phyloP scores from a whole-genome alignment of 2,888 invertebrate species.

The Mythimna loreyi region DNA sequence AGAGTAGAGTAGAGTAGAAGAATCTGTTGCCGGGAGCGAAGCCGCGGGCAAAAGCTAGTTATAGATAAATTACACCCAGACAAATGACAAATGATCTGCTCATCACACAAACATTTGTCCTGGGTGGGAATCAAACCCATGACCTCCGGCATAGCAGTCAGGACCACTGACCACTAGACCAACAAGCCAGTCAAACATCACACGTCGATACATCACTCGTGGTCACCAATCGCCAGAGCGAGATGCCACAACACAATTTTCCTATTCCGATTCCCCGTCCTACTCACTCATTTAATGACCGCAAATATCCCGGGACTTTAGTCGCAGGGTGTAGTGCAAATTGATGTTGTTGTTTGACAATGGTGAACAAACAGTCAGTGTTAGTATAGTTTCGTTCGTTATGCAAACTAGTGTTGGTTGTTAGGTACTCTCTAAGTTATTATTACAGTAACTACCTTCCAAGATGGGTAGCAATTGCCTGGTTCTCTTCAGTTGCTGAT shows the following conservation, averaged over 20 bases:
- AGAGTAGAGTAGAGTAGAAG: no score
- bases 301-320: not conserved
- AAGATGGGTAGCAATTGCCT: not conserved
- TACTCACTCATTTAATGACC: not conserved
- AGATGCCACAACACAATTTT: not conserved
- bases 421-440: not conserved
- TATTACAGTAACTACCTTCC: not conserved
- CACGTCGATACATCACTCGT: no score
- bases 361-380: not conserved
- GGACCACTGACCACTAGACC: no score
- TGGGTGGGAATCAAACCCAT: no score
- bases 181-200: no score
- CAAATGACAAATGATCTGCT: no score
- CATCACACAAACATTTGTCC: no score
- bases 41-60: no score
- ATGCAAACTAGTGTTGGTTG: conserved; percentile 6
- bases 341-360: conserved; percentile 1
- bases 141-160: no score
- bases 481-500: not conserved
- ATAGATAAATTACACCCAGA: no score
- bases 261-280: no score
- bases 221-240: not conserved
- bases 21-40: no score
- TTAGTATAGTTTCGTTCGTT: conserved; percentile 6
- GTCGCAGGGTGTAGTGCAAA: not conserved